phyloP scores from a whole-genome alignment of 1,140 invertebrate genomes.

The Eupeodes corollae region DNA sequence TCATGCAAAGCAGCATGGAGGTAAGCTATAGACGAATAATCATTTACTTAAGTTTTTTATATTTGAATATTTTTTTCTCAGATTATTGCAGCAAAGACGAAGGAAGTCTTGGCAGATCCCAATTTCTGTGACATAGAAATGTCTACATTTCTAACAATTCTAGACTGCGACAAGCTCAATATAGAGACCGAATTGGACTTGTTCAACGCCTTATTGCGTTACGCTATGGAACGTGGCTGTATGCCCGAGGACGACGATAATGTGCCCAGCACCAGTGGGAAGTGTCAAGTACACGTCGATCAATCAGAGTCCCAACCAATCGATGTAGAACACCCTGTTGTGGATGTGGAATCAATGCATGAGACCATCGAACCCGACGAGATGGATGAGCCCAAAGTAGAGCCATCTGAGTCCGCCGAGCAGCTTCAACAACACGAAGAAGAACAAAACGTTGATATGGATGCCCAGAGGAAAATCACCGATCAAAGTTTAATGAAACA shows the following conservation, averaged over 20 bases:
- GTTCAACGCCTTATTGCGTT: slow-evolving; percentile 58
- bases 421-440: slow-evolving; percentile 11
- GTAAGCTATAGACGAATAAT: no score
- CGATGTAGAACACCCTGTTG: background rate
- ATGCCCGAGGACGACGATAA: slow-evolving; percentile 11
- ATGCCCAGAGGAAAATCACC: slow-evolving; percentile 25
- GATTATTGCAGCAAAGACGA: slow-evolving; percentile 63
- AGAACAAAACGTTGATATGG: slow-evolving; percentile 18
- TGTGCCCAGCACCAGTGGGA: background rate
- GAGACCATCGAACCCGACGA: background rate
- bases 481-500: slow-evolving; percentile 27
- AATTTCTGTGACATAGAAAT: slow-evolving; percentile 65
- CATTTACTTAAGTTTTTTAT: no score
- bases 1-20: slow-evolving; percentile 69
- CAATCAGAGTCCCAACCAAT: background rate
- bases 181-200: slow-evolving; percentile 63
- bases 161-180: slow-evolving; percentile 59
- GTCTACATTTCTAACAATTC: slow-evolving; percentile 57
- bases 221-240: slow-evolving; percentile 43
- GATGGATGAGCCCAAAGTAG: background rate
- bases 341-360: background rate
- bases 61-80: slow-evolving; percentile 38
- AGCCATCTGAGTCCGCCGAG: background rate
- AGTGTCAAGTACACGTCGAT: background rate
- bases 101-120: slow-evolving; percentile 57